These are phyloP conservation scores for Parnassius mnemosyne DNA, from an alignment of 2,888 invertebrate species.

Conservation along the genomic window DNA sequence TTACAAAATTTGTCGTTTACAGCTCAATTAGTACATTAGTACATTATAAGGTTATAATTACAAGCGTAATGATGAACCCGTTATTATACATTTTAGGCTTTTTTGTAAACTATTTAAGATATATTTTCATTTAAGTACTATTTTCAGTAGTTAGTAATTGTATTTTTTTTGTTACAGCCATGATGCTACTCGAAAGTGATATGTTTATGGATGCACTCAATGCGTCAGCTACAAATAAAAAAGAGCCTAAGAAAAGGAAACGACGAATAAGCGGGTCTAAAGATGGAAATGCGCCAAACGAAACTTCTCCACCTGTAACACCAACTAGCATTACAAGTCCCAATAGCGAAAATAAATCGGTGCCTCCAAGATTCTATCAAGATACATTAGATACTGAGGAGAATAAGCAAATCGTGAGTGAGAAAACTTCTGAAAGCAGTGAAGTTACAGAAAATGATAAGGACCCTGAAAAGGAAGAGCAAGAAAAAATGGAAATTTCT, in stretches of 20 bases:
- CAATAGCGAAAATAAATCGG: constrained; percentile 68
- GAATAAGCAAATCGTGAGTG: constrained; percentile 70
- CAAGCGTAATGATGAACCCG: constrained; percentile 14
- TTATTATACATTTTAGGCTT: constrained; percentile 35
- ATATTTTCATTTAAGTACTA: background rate
- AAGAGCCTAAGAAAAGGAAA: constrained; percentile 89
- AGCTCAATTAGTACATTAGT: too few species aligned
- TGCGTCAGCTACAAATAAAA: constrained; percentile 87
- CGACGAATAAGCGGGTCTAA: constrained; percentile 86
- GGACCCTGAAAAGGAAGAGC: constrained; percentile 15
- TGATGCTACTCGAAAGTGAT: constrained; percentile 92
- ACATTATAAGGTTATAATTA: too few species aligned
- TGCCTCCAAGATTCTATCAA: constrained; percentile 92
- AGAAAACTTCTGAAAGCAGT: constrained; percentile 48
- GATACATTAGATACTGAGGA: constrained; percentile 90
- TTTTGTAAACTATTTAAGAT: background rate
- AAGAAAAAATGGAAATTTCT: constrained; percentile 39
- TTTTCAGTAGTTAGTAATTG: background rate
- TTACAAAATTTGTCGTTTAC: too few species aligned
- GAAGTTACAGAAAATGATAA: constrained; percentile 37
- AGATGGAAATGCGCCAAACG: constrained; percentile 76
- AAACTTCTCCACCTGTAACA: constrained; percentile 78
- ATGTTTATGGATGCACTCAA: constrained; percentile 96
- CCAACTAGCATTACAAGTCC: constrained; percentile 75
- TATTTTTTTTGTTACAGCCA: constrained; percentile 79